Base-by-base conservation (phyloP, 2,797 vertebrate genomes). In the Rhynchonycteris naso region DNA sequence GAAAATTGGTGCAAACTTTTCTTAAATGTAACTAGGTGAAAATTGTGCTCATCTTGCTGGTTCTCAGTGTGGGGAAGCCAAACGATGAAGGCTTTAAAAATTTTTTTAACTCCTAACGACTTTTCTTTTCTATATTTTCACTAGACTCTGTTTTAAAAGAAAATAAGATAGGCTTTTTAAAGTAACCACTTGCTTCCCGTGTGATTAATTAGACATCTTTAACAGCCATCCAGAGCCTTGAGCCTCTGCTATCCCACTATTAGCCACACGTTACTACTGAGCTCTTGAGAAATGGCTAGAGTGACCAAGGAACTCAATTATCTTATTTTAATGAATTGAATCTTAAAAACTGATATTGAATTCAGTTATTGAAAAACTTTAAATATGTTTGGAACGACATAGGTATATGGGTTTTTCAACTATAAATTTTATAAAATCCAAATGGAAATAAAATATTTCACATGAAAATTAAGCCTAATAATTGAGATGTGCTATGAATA, bases 381-480 rank as follows among this genome's bases (percentile, higher is more conserved):
- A 65, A 78, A 22, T 50, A 81, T 79, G 15, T 86, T 58, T 90
- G 66, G 15, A 88, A 92, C 16, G 68, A 66, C 38, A 72, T n/a
- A 59, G 19, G 10, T 56, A 93, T 50, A 3, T 88, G 56, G 74
- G 59, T 65, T 95, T 94, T 90, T 84, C 66, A 89, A 59, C 61
- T 52, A 14, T 84, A 63, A 63, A 24, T 95, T 68, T 91, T 61
- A 87, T 90, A 69, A 93, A 65, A 24, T 90, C 52, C 79, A 96
- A 88, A 75, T 85, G 35, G 15, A 88, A 93, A 82, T 54, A 88
- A 83, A 93, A 54, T 78, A 76, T 92, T 91, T 90, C 63, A 26
- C 54, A 21, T 93, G 69, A 91, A 92, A 94, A 92, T 56, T 92
- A 75, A 78, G n/a, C 19, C 68, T 88, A 54, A 63, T 88, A 78